Evolutionary conservation across 2,888 invertebrate genomes (phyloP), one percentile per base, ranked within the genome.

Genomic region (Lithosia quadra): DNA sequence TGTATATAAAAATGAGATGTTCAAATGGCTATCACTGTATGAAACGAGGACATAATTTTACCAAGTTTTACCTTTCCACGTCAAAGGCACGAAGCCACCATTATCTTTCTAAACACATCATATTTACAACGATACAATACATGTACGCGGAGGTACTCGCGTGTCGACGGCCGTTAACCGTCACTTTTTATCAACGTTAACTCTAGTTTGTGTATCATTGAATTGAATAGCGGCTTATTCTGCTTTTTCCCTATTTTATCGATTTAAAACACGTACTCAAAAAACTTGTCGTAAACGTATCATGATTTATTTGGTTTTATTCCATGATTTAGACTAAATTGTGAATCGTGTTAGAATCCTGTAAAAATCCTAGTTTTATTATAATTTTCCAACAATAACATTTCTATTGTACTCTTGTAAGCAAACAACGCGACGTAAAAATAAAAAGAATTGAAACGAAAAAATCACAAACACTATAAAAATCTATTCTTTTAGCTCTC

Each of bases 161-260:
- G 43, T 67, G 67, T 57, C 55, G 67, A 10, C 2, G 34, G 11
- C 67, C 62, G 67, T 62, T 67, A 57, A 57, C 34, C 22, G 34
- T 10, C 57, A 13, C 28, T 61, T 55, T 56, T 58, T 61, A 22
- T 61, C 60, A 61, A 61, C 53, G n/a, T 15, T 7, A 39, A 56
- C 55, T 28, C 22, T 24, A n/a, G 28, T 34, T 34, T 53, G 53
- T 24, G n/a, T 56, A 33, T 21, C 53, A n/a, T 21, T 53, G 21
- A 58, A 59, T 49, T 34, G 18, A 49, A 53, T 22, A 1, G 21
- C 39, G 11, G 43, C n/a, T n/a, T n/a, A 49, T 49, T n/a, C 49
- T 8, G n/a, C 36, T 36, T n/a, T 49, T 49, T 49, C 18, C 49
- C 43, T 49, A n/a, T 49, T 43, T 49, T 49, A 1, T 43, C 7